Percentiles rank a stretch among this genome's conserved stretches.
Evolutionary conservation across 2,797 vertebrate species (phyloP).

Genomic region (Notolepis coatsorum): DNA sequence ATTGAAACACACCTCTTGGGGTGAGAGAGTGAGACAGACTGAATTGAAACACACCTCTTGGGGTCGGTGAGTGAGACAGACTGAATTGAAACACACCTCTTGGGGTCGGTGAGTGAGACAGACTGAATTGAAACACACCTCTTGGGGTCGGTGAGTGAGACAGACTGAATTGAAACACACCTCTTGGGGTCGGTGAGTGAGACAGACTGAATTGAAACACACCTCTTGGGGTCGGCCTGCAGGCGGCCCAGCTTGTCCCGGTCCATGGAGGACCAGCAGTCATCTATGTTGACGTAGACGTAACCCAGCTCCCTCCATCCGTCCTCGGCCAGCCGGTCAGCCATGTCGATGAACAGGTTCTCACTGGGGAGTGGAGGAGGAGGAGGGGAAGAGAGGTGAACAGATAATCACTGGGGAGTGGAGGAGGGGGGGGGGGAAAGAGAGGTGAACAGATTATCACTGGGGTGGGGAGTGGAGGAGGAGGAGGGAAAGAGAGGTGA

Average conservation of each 20-base stretch:
- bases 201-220: no score
- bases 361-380: conserved; percentile 65
- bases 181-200: no score
- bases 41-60: no score
- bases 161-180: no score
- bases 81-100: no score
- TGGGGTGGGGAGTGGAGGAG: conserved; percentile 19
- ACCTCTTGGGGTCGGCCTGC: conserved; percentile 87
- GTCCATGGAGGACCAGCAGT: conserved; percentile 91
- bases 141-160: no score
- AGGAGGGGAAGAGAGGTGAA: background rate
- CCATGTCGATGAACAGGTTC: conserved; percentile 92
- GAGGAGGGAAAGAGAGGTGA: background rate
- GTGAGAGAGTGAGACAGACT: no score
- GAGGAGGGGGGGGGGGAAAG: background rate
- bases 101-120: no score
- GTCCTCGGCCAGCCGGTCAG: conserved; percentile 87
- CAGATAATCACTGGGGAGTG: background rate
- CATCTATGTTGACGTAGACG: conserved; percentile 91
- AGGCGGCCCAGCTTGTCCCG: conserved; percentile 83
- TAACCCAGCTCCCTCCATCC: conserved; percentile 96
- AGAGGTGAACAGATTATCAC: conserved; percentile 55
- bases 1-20: no score
- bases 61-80: no score
- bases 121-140: no score